phyloP scores from a whole-genome alignment of 2,797 vertebrate species.

The Sternotherus odoratus region DNA sequence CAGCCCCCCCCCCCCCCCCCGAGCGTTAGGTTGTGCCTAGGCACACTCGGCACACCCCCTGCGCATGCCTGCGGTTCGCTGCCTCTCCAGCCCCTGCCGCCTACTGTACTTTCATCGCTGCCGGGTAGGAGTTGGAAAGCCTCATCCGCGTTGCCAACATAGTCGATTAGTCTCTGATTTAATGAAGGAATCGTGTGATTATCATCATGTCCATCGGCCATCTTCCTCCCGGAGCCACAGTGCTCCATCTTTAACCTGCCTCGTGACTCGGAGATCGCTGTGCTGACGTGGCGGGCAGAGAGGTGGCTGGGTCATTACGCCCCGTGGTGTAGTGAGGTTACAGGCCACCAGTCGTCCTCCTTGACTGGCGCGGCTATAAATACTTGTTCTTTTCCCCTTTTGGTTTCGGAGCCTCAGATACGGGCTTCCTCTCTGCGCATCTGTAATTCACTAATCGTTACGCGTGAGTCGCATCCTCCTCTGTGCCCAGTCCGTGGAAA shows the following conservation, averaged over 20 bases:
- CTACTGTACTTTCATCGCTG: not conserved
- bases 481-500: not conserved
- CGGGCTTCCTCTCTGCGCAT: not conserved
- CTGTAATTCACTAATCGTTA: not conserved
- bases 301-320: not conserved
- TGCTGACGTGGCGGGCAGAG: not conserved
- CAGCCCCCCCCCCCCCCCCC: too few relatives aligned
- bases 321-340: accelerated
- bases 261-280: not conserved
- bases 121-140: not conserved
- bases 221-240: not conserved
- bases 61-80: not conserved
- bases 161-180: conserved; percentile 56
- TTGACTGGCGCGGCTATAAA: accelerated
- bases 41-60: too few relatives aligned
- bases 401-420: not conserved
- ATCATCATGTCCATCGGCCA: conserved; percentile 21
- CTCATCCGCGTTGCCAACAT: conserved; percentile 20
- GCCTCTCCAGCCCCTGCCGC: not conserved
- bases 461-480: not conserved
- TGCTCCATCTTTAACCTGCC: conserved; percentile 51
- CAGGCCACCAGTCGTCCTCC: not conserved
- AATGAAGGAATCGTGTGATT: conserved; percentile 17
- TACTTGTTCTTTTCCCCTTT: not conserved
- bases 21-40: too few relatives aligned